Conservation (phyloP, 1,140 invertebrate species). For the Xylocopa sonorina region DNA sequence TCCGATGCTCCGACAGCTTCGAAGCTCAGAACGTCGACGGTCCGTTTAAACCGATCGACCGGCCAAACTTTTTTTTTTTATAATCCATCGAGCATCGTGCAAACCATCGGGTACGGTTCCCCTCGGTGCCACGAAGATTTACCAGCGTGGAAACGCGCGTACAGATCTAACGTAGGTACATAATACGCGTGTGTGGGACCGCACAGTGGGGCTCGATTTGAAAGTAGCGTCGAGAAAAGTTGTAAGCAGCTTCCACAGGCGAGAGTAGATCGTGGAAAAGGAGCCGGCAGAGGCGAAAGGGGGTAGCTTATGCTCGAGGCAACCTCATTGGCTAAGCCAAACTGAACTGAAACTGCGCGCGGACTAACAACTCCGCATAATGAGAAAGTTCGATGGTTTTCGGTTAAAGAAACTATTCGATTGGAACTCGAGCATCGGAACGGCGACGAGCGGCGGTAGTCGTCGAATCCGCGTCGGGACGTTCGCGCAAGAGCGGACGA, state of each 20-base stretch:
- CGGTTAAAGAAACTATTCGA: conserved; percentile 69
- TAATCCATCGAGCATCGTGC: conserved; percentile 47
- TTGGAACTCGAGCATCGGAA: conserved; percentile 60
- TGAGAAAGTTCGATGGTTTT: conserved; percentile 67
- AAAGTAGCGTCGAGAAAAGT: conserved; percentile 68
- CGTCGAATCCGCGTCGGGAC: conserved; percentile 29
- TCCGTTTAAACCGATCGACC: conserved; percentile 46
- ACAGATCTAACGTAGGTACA: too few species aligned
- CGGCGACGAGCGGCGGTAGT: conserved; percentile 14
- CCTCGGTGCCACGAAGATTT: neutral
- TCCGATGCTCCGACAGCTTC: conserved; percentile 17
- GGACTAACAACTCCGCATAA: conserved; percentile 68
- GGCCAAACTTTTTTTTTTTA: conserved; percentile 60
- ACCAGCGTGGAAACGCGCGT: neutral
- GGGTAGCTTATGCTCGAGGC: conserved; percentile 34
- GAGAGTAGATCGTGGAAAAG: conserved; percentile 50
- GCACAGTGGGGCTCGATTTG: conserved; percentile 52
- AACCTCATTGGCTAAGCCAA: conserved; percentile 67
- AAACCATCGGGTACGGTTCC: neutral
- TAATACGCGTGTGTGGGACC: neutral
- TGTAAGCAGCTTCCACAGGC: conserved; percentile 67
- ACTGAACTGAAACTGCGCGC: conserved; percentile 60
- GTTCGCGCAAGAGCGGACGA: neutral
- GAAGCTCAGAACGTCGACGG: conserved; percentile 48
- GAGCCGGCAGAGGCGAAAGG: conserved; percentile 9